These are phyloP conservation scores for Galeopsomyia nigrocyanea DNA, from an alignment of 2,888 invertebrate genomes.

Conservation along the genomic window DNA sequence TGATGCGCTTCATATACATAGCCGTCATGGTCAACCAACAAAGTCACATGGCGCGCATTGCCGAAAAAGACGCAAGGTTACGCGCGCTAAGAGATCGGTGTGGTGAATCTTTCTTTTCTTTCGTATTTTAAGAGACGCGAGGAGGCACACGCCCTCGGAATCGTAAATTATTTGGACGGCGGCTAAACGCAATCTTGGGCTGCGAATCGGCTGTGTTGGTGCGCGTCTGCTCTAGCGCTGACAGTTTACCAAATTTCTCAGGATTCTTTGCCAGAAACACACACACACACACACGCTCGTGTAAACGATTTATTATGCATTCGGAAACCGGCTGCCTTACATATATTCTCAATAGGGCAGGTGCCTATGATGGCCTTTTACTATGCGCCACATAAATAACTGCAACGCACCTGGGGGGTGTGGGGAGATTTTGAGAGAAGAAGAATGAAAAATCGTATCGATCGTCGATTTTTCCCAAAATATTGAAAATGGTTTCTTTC, in stretches of 20 bases:
- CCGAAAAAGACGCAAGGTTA: conserved; percentile 18
- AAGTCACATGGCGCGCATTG: conserved; percentile 9
- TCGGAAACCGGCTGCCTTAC: neutral
- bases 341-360: conserved; percentile 8
- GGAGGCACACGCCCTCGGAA: conserved; percentile 11
- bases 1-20: conserved; percentile 22
- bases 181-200: conserved; percentile 4
- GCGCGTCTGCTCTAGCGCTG: conserved; percentile 30
- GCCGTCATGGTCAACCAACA: conserved; percentile 11
- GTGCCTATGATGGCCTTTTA: conserved; percentile 17
- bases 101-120: neutral
- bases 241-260: conserved; percentile 24
- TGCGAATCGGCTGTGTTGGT: conserved; percentile 13
- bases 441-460: too few species aligned
- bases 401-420: neutral
- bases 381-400: conserved; percentile 34
- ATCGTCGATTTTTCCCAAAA: conserved; percentile 11
- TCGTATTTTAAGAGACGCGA: neutral
- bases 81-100: too few species aligned
- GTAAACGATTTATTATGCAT: conserved; percentile 35
- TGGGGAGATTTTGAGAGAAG: neutral
- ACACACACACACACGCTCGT: too few species aligned
- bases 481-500: conserved; percentile 14
- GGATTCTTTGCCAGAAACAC: conserved; percentile 1
- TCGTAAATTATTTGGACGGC: conserved; percentile 28